Percentiles rank a stretch among this genome's conserved stretches.
Conservation (phyloP, 2,888 invertebrate species). For the Lucinisca nassula region DNA sequence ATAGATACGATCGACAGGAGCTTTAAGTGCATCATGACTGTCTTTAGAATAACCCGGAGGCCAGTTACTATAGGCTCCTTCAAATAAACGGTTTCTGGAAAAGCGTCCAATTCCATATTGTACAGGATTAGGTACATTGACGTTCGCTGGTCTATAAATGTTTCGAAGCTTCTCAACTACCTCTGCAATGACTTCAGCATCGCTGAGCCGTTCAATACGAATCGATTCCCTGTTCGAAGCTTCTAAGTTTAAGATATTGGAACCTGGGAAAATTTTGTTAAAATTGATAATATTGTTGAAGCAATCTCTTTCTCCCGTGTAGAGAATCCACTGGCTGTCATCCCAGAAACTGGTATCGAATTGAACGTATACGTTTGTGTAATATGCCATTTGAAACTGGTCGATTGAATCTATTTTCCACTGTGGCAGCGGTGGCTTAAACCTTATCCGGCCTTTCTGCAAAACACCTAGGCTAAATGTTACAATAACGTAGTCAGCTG, state of each 20-base stretch:
- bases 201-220: conserved; percentile 37
- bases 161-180: conserved; percentile 27
- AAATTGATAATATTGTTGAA: conserved; percentile 47
- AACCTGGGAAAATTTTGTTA: conserved; percentile 46
- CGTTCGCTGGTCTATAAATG: conserved; percentile 27
- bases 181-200: conserved; percentile 46
- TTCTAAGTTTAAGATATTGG: conserved; percentile 54
- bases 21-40: background rate
- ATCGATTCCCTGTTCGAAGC: conserved; percentile 45
- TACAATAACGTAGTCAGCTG: conserved; percentile 57
- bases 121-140: background rate
- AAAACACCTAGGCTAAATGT: conserved; percentile 70
- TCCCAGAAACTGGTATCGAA: conserved; percentile 61
- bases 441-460: conserved; percentile 50
- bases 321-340: conserved; percentile 42
- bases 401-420: conserved; percentile 55
- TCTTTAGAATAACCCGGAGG: background rate
- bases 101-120: background rate
- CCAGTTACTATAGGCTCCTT: too few relatives aligned
- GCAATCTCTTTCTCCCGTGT: conserved; percentile 35
- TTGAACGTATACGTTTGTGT: conserved; percentile 55
- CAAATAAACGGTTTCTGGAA: too few relatives aligned
- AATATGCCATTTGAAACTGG: conserved; percentile 33
- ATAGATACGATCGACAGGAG: background rate
- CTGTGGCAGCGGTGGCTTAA: conserved; percentile 52